phyloP scores from a whole-genome alignment of 2,888 invertebrate species.

The Pachliopta kotzebuea region DNA sequence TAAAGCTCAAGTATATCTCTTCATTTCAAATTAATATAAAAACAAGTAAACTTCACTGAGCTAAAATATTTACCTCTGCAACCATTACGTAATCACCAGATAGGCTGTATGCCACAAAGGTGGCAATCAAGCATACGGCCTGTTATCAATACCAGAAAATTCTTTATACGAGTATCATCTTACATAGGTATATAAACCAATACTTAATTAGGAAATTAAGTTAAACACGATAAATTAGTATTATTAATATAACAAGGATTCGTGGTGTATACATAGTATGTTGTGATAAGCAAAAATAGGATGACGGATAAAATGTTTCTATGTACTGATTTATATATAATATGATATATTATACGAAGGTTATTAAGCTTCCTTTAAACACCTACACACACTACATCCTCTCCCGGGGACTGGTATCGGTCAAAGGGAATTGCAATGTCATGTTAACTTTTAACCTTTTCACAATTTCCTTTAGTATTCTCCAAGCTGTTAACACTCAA shows the following conservation, averaged over 20 bases:
- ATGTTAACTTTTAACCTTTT: background rate
- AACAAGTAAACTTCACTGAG: no score
- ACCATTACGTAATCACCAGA: no score
- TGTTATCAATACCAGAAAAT: no score
- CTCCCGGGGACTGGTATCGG: background rate
- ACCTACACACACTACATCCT: conserved; percentile 1
- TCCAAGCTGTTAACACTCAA: background rate
- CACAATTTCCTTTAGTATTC: background rate
- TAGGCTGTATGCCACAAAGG: no score
- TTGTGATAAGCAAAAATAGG: background rate
- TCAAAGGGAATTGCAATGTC: background rate
- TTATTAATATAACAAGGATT: background rate
- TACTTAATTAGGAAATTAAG: background rate
- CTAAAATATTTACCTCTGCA: no score
- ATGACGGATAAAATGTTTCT: background rate
- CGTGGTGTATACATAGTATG: background rate
- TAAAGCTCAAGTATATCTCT: background rate
- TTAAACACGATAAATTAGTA: background rate
- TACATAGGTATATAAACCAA: background rate
- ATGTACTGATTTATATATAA: background rate
- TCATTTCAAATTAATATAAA: background rate
- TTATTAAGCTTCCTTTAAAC: background rate
- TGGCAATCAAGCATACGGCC: no score
- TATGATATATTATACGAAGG: background rate
- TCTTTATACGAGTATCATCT: no score